Base-by-base conservation (phyloP, 2,113 vertebrate species). In the Rhineura floridana region DNA sequence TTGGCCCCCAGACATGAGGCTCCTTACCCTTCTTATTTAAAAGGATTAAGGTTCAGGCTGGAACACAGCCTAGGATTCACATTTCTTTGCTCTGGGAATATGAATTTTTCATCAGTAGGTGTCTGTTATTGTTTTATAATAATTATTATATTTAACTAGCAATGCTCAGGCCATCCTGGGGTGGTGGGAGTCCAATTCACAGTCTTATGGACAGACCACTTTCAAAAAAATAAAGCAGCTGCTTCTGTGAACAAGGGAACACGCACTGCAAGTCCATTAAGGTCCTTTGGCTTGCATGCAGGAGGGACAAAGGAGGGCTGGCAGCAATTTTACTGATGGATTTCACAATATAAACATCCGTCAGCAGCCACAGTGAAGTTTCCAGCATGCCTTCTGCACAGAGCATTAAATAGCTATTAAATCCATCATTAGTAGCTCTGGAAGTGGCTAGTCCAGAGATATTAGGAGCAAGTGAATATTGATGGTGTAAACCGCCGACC, bases 261-360 rank as follows among this genome's bases (percentile, higher is more conserved):
- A 11, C 3, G 5, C 30, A 46, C 67, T n/a, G 2, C 48, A 72
- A 59, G n/a, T 21, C 77, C 13, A 33, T 0, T 73, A 81, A 81
- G 13, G 30, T 42, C 52, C 0, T 2, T 84, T 72, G 4, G 42
- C 72, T 48, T 9, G n/a, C 30, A 30, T 36, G 6, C 75, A 9
- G 36, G 6, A 4, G 79, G 70, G 30, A 13, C 62, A 8, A 42
- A 15, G 15, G 13, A 25, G 3, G 63, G 65, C 84, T 23, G 81
- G 33, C 65, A 81, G 87, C 8, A 19, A 1, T 85, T 46, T 86
- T 73, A 73, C 83, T 1, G 73, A 78, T 72, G 79, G 82, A 23
- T 88, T 86, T 90, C 3, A n/a, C 15, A 42, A 8, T 2, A 44
- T 87, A 91, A 93, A 91, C 91, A 86, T 33, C 87, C 62, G 6